Evolutionary conservation across 2,113 vertebrate species (phyloP), one percentile per base, ranked within the genome.

Genomic region (Empidonax alnorum): DNA sequence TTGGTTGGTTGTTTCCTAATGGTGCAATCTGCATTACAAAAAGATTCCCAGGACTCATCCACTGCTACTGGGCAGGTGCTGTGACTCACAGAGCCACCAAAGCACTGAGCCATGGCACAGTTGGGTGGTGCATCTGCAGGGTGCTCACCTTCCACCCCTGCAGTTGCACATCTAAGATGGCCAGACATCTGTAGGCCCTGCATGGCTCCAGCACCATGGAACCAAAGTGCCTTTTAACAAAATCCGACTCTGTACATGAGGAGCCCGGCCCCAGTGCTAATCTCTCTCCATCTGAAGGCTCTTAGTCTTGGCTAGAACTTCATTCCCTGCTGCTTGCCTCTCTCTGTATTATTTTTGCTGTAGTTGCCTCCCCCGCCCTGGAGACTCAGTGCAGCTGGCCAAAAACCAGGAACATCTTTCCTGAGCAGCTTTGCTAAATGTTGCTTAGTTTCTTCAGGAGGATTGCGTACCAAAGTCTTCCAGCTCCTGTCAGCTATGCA

Each of bases 391-490:
- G 87, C 66, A 79, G 84, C 74, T 96, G 87, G 87, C 63, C 59
- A 80, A 87, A 93, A 86, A 35, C 7, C 59, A 86, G 68, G 79
- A 95, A 94, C 63, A 83, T 80, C 90, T 86, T 94, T 93, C 63
- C 79, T 84, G 68, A 84, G 80, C 72, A 92, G 93, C 69, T 92
- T 78, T 90, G 73, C 56, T 94, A 89, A 89, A 72, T 72, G 79
- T 73, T 80, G 15, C 86, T 90, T 50, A 88, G 31, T 88, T 94
- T 94, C 55, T 94, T 91, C n/a, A 8, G 42, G n/a, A 95, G 84
- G 87, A 74, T 10, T 67, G 68, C 67, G 77, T 28, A 73, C 15
- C 46, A 83, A 83, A 79, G 79, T 71, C 83, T 95, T 87, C 67
- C 50, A 93, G 63, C 67, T 92, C 52, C 35, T 82, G 11, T 44